Evolutionary conservation across 2,797 vertebrate species (phyloP), one percentile per base, ranked within the genome.

Genomic region (Tauraco hartlaubi): DNA sequence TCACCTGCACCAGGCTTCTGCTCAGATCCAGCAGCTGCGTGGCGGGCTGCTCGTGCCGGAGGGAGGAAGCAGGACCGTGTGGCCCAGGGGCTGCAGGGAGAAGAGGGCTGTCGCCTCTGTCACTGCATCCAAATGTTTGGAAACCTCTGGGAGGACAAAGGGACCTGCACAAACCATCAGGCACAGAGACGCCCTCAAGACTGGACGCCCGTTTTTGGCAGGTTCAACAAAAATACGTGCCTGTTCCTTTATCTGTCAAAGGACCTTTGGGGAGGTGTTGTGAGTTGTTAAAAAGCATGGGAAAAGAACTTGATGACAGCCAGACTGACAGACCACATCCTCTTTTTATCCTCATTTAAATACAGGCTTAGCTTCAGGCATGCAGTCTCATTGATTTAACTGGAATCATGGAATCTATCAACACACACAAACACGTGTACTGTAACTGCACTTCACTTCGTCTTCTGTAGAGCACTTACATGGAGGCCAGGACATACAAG

Each of bases 61-160:
- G 20, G 11, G 28, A 61, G 1, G 16, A 51, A 59, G 18, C 33
- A 54, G 11, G 15, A 35, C 9, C 2, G 16, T 7, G 1, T 0
- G 6, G 55, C 19, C 26, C 26, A 28, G 59, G 17, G 29, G 18
- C 59, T 61, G 31, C 35, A 46, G 29, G 21, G 37, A 14, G 13
- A 43, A 61, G 28, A 74, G 13, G 23, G 16, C 2, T 41, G n/a
- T 76, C 39, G 21, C 11, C 26, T 44, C 44, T 39, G 26, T 37
- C 43, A 4, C 29, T 3, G 1, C 37, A 56, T 9, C 19, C 8
- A 59, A 59, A 12, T 6, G 10, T 16, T 33, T 37, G 56, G 52
- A 94, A 88, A 67, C 17, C 26, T 69, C 3, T 3, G 15, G 39
- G 16, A 71, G 13, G 79, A 22, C 25, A 48, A 81, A 81, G 31